Base-by-base conservation (phyloP, 2,797 vertebrate species). In the Paramormyrops hopkinsi region DNA sequence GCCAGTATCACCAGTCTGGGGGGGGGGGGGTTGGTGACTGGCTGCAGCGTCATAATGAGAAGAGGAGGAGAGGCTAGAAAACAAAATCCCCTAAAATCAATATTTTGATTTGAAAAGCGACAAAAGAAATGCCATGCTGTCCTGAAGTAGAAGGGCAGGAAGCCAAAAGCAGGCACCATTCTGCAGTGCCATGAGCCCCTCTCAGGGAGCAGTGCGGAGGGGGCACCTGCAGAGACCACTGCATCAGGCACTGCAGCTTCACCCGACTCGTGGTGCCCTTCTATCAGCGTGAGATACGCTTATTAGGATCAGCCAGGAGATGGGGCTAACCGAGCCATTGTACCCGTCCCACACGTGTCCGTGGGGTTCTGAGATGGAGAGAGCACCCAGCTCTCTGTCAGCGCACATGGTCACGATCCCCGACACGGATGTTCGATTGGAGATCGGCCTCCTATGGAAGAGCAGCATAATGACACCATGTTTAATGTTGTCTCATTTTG, bases 71-170 rank as follows among this genome's bases (percentile, higher is more conserved):
- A 97, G 95, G 95, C 94, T 94, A 96, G 96, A 95, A 95, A 97
- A 37, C 12, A 33, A 48, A 51, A 44, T 46, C 76, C 96, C 95
- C 96, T 94, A 96, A 96, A 97, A 97, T 97, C 96, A 96, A 97
- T 97, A 97, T 95, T 95, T 96, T 95, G 96, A 96, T 97, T 96
- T 97, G 96, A 97, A 96, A 96, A 95, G 96, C 95, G 95, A 96
- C 95, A 95, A 92, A 93, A 92, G 93, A 95, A 51, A 50, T 84
- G 14, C 46, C 9, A 79, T 3, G 37, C 37, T 33, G 73, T 79
- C 73, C 37, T 0, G 2, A 50, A 22, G 3, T n/a, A 22, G 0
- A 9, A 41, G 37, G 17, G 73, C 73, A 44, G 37, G 4, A 5
- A 29, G 73, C 37, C 73, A 79, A 79, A 44, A 79, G 37, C 14